Percentiles rank a stretch among this genome's conserved stretches.
Evolutionary conservation across 2,888 invertebrate species (phyloP).

Genomic region (Cantharis nigra): DNA sequence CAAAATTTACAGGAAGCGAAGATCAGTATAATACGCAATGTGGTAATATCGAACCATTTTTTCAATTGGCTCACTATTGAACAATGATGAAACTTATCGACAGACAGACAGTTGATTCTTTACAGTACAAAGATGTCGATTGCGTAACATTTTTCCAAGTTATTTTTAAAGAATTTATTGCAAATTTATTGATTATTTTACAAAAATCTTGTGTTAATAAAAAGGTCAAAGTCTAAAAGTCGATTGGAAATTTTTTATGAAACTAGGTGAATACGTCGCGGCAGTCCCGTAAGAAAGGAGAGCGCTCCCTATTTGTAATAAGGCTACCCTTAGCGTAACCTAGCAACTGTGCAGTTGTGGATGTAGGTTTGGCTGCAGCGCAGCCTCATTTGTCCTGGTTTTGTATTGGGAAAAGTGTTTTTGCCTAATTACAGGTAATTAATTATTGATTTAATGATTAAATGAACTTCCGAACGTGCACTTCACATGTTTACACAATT

Average conservation of each 20-base stretch:
- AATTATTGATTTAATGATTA: background rate
- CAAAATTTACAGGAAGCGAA: background rate
- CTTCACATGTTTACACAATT: background rate
- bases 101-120: background rate
- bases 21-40: background rate
- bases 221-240: constrained; percentile 20
- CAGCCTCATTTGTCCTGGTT: constrained; percentile 19
- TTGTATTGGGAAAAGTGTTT: constrained; percentile 5
- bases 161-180: background rate
- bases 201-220: background rate
- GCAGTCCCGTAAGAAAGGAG: constrained; percentile 6
- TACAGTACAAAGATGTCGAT: background rate
- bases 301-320: constrained; percentile 31
- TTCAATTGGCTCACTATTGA: background rate
- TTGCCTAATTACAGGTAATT: background rate
- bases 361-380: constrained; percentile 36
- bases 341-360: constrained; percentile 39
- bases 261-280: constrained; percentile 27
- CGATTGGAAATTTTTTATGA: constrained; percentile 13
- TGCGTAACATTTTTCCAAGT: background rate
- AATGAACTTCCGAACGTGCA: background rate
- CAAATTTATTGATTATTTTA: background rate
- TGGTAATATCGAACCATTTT: background rate
- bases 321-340: constrained; percentile 37
- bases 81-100: background rate